Evolutionary conservation across 2,888 invertebrate species (phyloP), one percentile per base, ranked within the genome.

Genomic region (Carpatolechia fugitivella): DNA sequence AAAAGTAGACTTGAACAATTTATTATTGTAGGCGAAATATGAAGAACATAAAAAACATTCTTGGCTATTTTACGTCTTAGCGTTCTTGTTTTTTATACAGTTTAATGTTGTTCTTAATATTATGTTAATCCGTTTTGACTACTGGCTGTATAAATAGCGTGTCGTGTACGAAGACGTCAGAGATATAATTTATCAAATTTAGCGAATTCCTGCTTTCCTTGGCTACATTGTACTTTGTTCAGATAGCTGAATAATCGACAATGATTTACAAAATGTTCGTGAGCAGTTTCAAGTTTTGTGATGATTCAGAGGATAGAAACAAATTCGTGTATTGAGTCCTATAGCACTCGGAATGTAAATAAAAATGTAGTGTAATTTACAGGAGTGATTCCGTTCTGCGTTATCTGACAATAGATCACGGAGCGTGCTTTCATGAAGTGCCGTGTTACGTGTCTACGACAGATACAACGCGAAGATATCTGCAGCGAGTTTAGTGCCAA

Each of bases 401-500:
- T 35, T 47, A 47, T 47, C 30, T 7, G 14, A 3, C 29, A 13
- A 48, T 54, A 48, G 48, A 54, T 54, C 40, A 54, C 49, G 49
- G 16, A 11, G 41, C 20, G 29, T 20, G 1, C 16, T 51, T 46
- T 55, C 51, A 51, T 35, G 55, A 35, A 20, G 44, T 40, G 46
- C 20, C 41, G 40, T 52, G 48, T 41, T 49, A 56, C 56, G 54
- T 53, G 53, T 59, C 58, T 62, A 60, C 61, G 61, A 62, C 67
- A 68, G 69, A 75, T 68, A 69, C 70, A 67, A 69, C 63, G 62
- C 33, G 65, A 65, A 74, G 78, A 79, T 78, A 81, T 74, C 70
- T 76, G 68, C 69, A 66, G 75, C 69, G 66, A 72, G 65, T 81
- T 85, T 81, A 81, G 77, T 79, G 72, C 82, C 77, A 80, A 86